Evolutionary conservation across 2,797 vertebrate genomes (phyloP).

Genomic region (Sparus aurata): DNA sequence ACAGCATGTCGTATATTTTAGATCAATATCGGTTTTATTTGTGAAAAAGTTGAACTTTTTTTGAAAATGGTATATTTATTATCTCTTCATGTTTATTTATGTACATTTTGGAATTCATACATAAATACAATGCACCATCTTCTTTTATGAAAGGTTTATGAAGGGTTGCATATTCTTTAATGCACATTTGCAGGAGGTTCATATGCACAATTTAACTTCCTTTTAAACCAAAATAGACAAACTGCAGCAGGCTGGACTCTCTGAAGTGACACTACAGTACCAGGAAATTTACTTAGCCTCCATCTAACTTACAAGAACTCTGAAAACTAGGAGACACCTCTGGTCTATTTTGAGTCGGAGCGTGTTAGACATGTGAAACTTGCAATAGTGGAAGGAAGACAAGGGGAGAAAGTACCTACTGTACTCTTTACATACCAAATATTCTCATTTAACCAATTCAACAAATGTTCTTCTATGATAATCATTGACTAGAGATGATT

Average conservation of each 20-base stretch:
- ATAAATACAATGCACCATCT: not conserved
- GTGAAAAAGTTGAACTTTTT: not conserved
- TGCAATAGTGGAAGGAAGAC: not conserved
- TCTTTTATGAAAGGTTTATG: not conserved
- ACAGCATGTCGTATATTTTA: not conserved
- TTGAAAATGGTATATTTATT: not conserved
- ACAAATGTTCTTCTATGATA: no score
- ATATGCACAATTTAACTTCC: not conserved
- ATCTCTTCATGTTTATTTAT: not conserved
- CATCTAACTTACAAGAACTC: slow-evolving; percentile 39
- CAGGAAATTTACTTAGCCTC: slow-evolving; percentile 14
- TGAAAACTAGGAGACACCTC: not conserved
- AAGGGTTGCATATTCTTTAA: not conserved
- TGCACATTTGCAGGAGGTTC: not conserved
- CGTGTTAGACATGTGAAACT: not conserved
- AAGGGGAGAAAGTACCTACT: slow-evolving; percentile 10
- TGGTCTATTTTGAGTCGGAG: slow-evolving; percentile 36
- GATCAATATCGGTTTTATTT: not conserved
- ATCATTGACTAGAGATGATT: not conserved
- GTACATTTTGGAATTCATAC: not conserved
- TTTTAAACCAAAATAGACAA: not conserved
- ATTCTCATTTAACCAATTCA: not conserved
- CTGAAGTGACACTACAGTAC: not conserved
- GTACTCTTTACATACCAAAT: not conserved
- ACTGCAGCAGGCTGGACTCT: not conserved